These are phyloP conservation scores for Melinopterus prodromus DNA, from an alignment of 2,888 invertebrate species.

Conservation along the genomic window DNA sequence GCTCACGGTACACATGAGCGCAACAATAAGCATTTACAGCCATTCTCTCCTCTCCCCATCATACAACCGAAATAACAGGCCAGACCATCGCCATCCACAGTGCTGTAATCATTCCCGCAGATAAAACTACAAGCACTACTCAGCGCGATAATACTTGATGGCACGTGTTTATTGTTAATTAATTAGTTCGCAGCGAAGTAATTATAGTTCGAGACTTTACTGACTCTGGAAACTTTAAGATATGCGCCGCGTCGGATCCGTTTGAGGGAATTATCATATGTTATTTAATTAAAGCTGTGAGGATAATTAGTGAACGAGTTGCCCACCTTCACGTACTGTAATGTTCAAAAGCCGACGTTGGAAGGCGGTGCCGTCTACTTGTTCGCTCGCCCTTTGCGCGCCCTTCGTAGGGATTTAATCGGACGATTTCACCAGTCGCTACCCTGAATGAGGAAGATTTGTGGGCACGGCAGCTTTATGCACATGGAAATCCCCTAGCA, in stretches of 20 bases:
- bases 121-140: neutral
- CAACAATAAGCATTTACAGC: constrained; percentile 4
- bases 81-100: neutral
- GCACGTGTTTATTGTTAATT: constrained; percentile 33
- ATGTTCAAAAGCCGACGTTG: constrained; percentile 36
- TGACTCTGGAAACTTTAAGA: constrained; percentile 23
- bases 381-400: constrained; percentile 28
- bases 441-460: constrained; percentile 49
- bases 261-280: constrained; percentile 39
- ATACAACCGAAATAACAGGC: neutral
- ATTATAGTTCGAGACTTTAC: constrained; percentile 28
- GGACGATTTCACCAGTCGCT: constrained; percentile 49
- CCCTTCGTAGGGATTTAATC: constrained; percentile 46
- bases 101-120: neutral
- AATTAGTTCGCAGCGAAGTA: constrained; percentile 29
- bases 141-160: neutral
- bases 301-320: constrained; percentile 35
- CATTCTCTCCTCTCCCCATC: neutral
- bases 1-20: constrained; percentile 12
- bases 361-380: constrained; percentile 17
- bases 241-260: constrained; percentile 24
- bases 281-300: constrained; percentile 39
- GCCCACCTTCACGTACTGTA: constrained; percentile 16
- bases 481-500: neutral
- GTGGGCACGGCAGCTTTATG: constrained; percentile 37